Conservation (phyloP, 2,797 vertebrate genomes). For the Lerista edwardsae region DNA sequence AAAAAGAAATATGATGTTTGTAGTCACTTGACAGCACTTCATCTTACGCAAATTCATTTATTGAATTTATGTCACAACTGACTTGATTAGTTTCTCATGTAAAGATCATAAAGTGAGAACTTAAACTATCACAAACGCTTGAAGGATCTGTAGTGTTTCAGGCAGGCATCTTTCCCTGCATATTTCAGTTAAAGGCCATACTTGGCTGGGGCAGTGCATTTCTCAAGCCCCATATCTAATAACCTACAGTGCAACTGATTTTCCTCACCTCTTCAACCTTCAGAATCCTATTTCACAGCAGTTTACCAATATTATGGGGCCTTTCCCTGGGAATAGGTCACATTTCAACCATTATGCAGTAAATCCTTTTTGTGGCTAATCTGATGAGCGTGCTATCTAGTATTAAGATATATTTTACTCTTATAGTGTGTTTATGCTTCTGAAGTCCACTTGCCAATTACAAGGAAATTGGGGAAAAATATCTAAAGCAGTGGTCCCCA, state of each 20-base stretch:
- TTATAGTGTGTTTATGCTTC: slow-evolving; percentile 16
- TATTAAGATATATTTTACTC: background rate
- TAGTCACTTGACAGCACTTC: background rate
- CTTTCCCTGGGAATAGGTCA: background rate
- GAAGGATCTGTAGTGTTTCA: slow-evolving; percentile 17
- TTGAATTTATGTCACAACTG: background rate
- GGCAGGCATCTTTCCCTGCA: background rate
- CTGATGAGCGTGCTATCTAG: background rate
- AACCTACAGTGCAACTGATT: background rate
- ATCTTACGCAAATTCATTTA: background rate
- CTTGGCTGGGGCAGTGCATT: background rate
- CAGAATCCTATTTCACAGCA: slow-evolving; percentile 36
- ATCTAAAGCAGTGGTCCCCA: too few species aligned
- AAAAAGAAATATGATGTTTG: background rate
- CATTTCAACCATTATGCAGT: background rate
- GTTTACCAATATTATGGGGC: slow-evolving; percentile 9
- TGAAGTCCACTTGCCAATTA: background rate
- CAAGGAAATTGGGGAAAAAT: background rate
- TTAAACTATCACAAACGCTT: background rate
- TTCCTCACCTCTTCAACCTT: slow-evolving; percentile 15
- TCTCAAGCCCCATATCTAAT: background rate
- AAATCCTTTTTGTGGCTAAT: slow-evolving; percentile 1
- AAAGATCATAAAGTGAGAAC: background rate
- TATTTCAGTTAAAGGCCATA: background rate
- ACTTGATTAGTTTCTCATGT: background rate